Base-by-base conservation (phyloP, 37 sponge, comb jelly and placozoan species). In the Sycon ciliatum region DNA sequence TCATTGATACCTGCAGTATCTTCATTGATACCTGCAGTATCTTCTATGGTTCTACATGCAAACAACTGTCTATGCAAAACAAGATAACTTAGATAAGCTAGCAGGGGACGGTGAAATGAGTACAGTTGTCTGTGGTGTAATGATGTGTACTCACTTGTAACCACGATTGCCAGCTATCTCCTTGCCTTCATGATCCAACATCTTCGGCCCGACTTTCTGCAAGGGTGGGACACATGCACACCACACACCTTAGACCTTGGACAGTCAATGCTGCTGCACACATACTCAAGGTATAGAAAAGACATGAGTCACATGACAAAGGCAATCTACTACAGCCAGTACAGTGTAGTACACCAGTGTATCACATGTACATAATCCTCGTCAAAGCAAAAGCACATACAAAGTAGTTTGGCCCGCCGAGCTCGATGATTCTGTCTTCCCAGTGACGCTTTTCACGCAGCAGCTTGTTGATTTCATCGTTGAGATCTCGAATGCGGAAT, bases 371-470 rank as follows among this genome's bases (percentile, higher is more conserved):
- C n/a, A 42, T 18, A 42, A 42, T 42, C 13, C 9, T 13, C 13
- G 49, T 13, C 49, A 42, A 42, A 42, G 13, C 9, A 18, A 42
- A 9, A 42, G 13, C 13, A 42, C 49, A 18, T 18, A 85, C 86
- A 35, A 30, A 16, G 69, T 95, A 86, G 73, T 95, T 77, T 0
- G 92, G 81, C 65, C 98, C 98, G 1, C 92, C 98, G 5, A 95
- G 79, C 71, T 88, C 87, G 39, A 81, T 5, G 18, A 95, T 95
- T 9, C 92, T 56, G 6, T 88, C 85, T 66, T 95, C 81, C 98
- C 98, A 95, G 72, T 89, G 88, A n/a, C 86, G 81, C 83, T 95
- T 95, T 76, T 89, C 90, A 75, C 98, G 61, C 68, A 95, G 62
- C 13, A 91, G 76, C 53, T 89, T 90, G 79, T 95, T 95, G 67